phyloP scores from a whole-genome alignment of 1,140 invertebrate species.

The Hirudo medicinalis region DNA sequence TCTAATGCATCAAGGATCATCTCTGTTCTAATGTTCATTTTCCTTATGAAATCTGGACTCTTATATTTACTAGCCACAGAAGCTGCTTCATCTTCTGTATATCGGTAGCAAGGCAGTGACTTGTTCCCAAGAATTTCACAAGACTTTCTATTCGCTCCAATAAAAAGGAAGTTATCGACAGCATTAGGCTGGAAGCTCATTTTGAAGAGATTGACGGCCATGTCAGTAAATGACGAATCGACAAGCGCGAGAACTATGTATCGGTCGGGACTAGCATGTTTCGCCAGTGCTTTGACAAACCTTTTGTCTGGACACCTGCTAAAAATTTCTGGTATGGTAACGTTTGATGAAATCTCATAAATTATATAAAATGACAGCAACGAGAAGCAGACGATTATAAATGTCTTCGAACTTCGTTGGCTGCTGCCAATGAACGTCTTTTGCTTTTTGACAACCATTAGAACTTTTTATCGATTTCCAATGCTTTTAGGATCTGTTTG shows the following conservation, averaged over 20 bases:
- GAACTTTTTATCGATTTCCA: too few species aligned
- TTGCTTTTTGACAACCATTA: too few species aligned
- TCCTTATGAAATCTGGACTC: slow-evolving; percentile 20
- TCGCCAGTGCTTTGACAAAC: not conserved
- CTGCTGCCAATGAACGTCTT: too few species aligned
- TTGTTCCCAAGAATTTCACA: slow-evolving; percentile 13
- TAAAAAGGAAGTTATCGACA: slow-evolving; percentile 19
- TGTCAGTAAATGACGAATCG: slow-evolving; percentile 19
- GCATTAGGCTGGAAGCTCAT: slow-evolving; percentile 15
- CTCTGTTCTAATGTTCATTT: slow-evolving; percentile 22
- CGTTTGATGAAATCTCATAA: not conserved
- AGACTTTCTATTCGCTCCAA: not conserved
- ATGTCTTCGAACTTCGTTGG: not conserved
- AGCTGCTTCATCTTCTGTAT: slow-evolving; percentile 12
- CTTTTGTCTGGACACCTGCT: not conserved
- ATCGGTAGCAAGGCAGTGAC: slow-evolving; percentile 17
- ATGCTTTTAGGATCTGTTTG: too few species aligned
- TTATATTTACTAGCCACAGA: slow-evolving; percentile 13
- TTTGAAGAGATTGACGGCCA: slow-evolving; percentile 22
- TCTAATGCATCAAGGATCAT: slow-evolving; percentile 20
- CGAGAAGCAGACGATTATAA: not conserved
- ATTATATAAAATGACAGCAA: not conserved
- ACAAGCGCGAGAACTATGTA: slow-evolving; percentile 19
- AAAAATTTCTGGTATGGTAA: not conserved
- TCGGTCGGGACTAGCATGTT: slow-evolving; percentile 7